Evolutionary conservation across 2,888 invertebrate genomes (phyloP), one percentile per base, ranked within the genome.

Genomic region (Dolichopus griseipennis): DNA sequence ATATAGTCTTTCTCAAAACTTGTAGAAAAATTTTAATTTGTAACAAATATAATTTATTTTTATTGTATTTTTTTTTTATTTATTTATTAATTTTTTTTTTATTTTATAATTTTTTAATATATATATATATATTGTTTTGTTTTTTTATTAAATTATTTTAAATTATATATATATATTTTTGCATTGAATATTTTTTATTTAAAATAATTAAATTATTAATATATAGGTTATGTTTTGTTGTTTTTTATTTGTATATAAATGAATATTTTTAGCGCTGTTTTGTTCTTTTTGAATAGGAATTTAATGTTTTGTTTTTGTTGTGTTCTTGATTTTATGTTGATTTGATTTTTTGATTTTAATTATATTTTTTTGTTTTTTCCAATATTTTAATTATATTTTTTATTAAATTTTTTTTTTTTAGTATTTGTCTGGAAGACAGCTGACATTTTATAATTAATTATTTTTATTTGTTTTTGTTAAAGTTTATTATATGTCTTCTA

Each of bases 61-160:
- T 52, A 52, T 52, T 52, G 52, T 52, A 12, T 18, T 52, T 52
- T 71, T 69, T 69, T 68, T 69, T 69, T 69, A 69, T 70, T 69
- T 65, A 70, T 67, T 34, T 34, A 34, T 9, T 7, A 34, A 7
- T 7, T 7, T 34, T 34, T 1, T 37, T 37, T 10, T 37, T 68
- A 65, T 69, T 68, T 65, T 52, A 41, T 20, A 62, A 62, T 65
- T 22, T 68, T 69, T 37, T 66, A 65, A 61, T 64, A 67, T 43
- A 43, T 66, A 64, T 61, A 64, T 64, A 67, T 67, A 67, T 18
- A 66, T 68, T 27, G 2, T 64, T 27, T 64, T 63, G 22, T 12
- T 34, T 64, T 67, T 71, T 66, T 68, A 68, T 71, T 68, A 70
- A 68, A 69, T 67, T 61, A 68, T 69, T 62, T 70, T 70, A 67